Conservation (phyloP, 1,140 invertebrate species). For the Diachasmimorpha longicaudata region DNA sequence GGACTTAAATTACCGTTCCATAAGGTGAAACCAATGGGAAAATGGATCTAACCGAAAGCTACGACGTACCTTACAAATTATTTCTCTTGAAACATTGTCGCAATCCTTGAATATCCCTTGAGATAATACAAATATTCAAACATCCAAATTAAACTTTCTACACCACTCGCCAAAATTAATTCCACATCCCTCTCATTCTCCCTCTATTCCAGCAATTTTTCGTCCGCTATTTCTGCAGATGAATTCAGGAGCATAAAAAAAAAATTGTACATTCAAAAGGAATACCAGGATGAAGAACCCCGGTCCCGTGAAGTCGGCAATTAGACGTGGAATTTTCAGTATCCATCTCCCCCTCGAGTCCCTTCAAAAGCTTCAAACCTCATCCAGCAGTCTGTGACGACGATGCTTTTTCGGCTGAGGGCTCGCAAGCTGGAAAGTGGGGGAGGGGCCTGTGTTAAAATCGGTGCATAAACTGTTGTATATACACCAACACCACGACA, state of each 20-base stretch:
- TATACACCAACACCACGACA: background rate
- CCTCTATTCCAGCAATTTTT: background rate
- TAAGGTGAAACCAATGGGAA: no score
- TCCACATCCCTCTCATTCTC: no score
- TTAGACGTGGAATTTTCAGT: conserved; percentile 9
- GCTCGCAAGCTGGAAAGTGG: background rate
- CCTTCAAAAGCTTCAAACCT: background rate
- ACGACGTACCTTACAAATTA: no score
- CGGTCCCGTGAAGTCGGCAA: background rate
- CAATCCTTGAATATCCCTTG: no score
- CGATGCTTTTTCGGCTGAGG: background rate
- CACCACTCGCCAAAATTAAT: no score
- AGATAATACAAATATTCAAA: no score
- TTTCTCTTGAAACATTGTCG: no score
- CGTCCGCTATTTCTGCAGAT: background rate
- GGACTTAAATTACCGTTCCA: no score
- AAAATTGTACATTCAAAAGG: background rate
- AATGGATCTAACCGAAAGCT: no score
- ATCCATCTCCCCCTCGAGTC: background rate
- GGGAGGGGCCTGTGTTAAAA: background rate
- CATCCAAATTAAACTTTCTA: no score
- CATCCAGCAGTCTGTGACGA: background rate
- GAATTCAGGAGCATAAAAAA: background rate
- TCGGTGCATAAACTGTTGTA: background rate
- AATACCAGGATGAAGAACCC: background rate